A percentile compares a stretch with the other conserved stretches of the same genome.
These are phyloP conservation scores for Ictalurus furcatus DNA, from an alignment of 2,113 vertebrate genomes.

Conservation along the genomic window DNA sequence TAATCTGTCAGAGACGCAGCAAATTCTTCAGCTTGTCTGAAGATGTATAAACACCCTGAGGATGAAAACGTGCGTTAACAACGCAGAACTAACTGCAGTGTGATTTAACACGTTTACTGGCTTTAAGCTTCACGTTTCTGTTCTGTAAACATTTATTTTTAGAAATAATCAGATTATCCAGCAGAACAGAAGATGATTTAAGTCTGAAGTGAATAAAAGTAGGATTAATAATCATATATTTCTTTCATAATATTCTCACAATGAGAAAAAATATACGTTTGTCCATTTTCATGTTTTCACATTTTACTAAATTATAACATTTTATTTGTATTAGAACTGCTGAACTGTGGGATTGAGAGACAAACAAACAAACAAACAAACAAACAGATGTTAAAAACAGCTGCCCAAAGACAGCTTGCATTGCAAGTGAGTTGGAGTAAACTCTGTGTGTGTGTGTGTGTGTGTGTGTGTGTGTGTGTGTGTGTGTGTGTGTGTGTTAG, in stretches of 20 bases:
- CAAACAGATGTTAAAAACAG: background rate
- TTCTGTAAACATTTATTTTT: background rate
- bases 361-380: background rate
- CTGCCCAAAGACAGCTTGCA: background rate
- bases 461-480: background rate
- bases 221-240: background rate
- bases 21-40: background rate
- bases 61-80: background rate
- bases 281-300: background rate
- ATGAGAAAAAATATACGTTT: background rate
- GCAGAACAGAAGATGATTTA: too few species aligned
- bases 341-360: background rate
- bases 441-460: background rate
- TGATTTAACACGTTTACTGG: background rate
- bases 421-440: background rate
- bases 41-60: background rate
- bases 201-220: background rate
- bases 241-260: background rate
- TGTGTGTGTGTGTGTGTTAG: constrained; percentile 65
- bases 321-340: too few species aligned
- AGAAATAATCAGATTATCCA: background rate
- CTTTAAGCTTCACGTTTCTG: background rate
- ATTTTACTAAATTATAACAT: too few species aligned
- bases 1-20: background rate
- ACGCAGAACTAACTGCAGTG: background rate